Evolutionary conservation across 2,797 vertebrate species (phyloP), one percentile per base, ranked within the genome.

Genomic region (Helicolenus hilgendorfi): DNA sequence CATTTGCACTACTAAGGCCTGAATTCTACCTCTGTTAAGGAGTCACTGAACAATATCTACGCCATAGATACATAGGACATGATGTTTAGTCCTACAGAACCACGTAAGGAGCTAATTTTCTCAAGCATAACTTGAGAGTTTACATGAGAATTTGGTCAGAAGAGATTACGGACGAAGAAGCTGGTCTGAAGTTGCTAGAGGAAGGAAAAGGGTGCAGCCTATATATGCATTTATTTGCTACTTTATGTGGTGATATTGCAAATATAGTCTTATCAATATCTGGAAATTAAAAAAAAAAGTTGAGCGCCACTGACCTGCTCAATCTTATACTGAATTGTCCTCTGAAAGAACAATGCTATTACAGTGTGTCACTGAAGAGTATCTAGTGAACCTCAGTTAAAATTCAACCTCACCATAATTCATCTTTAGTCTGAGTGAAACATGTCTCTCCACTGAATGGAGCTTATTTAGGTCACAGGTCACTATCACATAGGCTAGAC

Each of bases 381-480:
- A 62, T 67, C n/a, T 22, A 22, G 29, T 26, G 35, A 80, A 45
- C 65, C 27, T 38, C 14, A 33, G 15, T 20, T 26, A n/a, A 27
- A 41, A 33, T 38, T 65, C 29, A 35, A 56, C 4, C 24, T 53
- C 31, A 59, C 49, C 26, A n/a, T 67, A 63, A 77, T 81, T 88
- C 24, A 14, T 5, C 22, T 72, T 76, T 22, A 59, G 69, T 87
- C 26, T 67, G 35, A 8, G 13, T 70, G 62, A 65, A 82, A 35
- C 24, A 67, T 31, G 49, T 68, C 38, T 27, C 13, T 24, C 22
- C 18, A 22, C 49, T 76, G 22, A 89, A 59, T 31, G 33, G 5
- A 63, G 26, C 22, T 35, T 68, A 70, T 87, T 62, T 72, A 71
- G 72, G 79, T 65, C 58, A 79, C n/a, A 58, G 58, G 78, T 83